phyloP scores from a whole-genome alignment of 2,888 invertebrate species.

The Drosophila seclusa region DNA sequence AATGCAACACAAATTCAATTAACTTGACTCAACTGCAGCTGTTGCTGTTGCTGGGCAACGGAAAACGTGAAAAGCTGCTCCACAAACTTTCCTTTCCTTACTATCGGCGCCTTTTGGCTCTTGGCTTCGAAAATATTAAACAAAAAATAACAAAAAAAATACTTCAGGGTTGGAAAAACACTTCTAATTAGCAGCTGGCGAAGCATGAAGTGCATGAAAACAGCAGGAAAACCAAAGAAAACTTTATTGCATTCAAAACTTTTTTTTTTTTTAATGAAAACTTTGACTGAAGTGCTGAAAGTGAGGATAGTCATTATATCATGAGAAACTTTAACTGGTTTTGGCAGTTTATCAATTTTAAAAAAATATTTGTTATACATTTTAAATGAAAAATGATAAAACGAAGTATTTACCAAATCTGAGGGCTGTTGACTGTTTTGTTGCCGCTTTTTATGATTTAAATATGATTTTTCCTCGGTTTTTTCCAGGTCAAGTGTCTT shows the following conservation, averaged over 20 bases:
- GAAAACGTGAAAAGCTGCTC: conserved; percentile 48
- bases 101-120: conserved; percentile 6
- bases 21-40: conserved; percentile 48
- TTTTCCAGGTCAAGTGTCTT: neutral
- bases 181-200: conserved; percentile 55
- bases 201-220: conserved; percentile 14
- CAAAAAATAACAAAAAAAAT: neutral
- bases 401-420: no score
- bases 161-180: conserved; percentile 8
- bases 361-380: neutral
- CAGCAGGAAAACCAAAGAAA: conserved; percentile 1
- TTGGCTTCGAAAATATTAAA: conserved; percentile 28
- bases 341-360: neutral
- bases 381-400: no score
- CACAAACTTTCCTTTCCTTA: conserved; percentile 15
- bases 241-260: conserved; percentile 25
- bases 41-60: conserved; percentile 45
- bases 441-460: neutral
- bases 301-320: neutral
- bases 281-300: neutral
- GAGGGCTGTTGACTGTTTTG: neutral
- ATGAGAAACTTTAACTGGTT: conserved; percentile 9
- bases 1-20: conserved; percentile 72
- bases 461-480: neutral
- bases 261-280: conserved; percentile 3